Evolutionary conservation across 2,797 vertebrate genomes (phyloP).

Genomic region (Silurus lanzhouensis): DNA sequence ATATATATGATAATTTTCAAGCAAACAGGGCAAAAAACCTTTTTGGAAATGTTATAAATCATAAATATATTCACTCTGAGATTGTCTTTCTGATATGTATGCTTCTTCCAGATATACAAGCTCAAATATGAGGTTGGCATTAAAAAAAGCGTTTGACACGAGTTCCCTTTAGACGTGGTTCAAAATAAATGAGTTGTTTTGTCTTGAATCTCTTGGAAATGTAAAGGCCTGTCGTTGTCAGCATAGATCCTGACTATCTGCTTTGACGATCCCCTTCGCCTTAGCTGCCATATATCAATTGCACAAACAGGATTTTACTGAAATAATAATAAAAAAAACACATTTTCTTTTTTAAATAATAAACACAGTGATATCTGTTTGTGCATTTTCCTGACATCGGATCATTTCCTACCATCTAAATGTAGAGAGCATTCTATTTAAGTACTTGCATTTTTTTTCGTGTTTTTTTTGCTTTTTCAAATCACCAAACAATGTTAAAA

Average conservation of each 20-base stretch:
- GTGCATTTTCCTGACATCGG: conserved; percentile 21
- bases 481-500: conserved; percentile 53
- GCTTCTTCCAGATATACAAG: background rate
- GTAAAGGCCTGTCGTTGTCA: conserved; percentile 14
- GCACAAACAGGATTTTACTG: conserved; percentile 5
- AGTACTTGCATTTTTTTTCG: conserved; percentile 28
- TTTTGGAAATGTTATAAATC: background rate
- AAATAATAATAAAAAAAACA: conserved; percentile 28
- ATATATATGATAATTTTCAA: too few species aligned
- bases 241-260: background rate
- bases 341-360: background rate
- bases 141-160: background rate
- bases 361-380: conserved; percentile 41
- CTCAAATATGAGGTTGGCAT: background rate
- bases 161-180: background rate
- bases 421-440: conserved; percentile 34
- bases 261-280: conserved; percentile 6
- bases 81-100: conserved; percentile 11
- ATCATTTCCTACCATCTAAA: conserved; percentile 13
- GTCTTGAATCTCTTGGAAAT: conserved; percentile 7
- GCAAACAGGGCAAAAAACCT: background rate
- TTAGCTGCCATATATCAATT: conserved; percentile 38
- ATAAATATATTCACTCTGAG: background rate
- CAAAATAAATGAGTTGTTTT: background rate
- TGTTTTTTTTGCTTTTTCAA: background rate